Percentiles rank a stretch among this genome's conserved stretches.
These are phyloP conservation scores for Heliconius erato DNA, from an alignment of 2,888 invertebrate genomes.

Conservation along the genomic window DNA sequence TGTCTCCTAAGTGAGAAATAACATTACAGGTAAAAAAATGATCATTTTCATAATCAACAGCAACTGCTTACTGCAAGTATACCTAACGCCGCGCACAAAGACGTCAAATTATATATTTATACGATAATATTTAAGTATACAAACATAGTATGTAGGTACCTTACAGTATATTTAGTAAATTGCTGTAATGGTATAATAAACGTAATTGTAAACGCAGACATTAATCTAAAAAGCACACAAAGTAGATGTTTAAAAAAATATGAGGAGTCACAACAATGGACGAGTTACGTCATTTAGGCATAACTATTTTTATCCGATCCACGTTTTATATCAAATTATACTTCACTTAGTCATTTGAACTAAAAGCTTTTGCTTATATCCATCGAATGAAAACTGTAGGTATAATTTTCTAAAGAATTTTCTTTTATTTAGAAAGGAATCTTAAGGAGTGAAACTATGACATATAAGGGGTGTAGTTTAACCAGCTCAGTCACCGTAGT, in stretches of 20 bases:
- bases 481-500: not conserved
- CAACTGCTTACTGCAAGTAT: not conserved
- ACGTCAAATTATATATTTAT: no score
- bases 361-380: not conserved
- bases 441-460: not conserved
- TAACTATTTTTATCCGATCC: not conserved
- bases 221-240: not conserved
- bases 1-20: not conserved
- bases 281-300: constrained; percentile 1
- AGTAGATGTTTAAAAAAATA: not conserved
- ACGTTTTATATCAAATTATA: not conserved
- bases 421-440: not conserved
- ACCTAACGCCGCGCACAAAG: constrained; percentile 15
- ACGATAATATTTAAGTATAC: no score
- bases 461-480: not conserved
- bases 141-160: no score
- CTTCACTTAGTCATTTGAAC: not conserved
- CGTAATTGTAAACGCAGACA: not conserved
- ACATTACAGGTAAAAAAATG: not conserved
- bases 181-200: not conserved
- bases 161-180: not conserved
- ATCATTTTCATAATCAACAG: constrained; percentile 11
- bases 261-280: not conserved
- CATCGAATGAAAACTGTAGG: not conserved
- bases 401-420: not conserved